Evolutionary conservation across 2,797 vertebrate species (phyloP).

Genomic region (Coregonus suidteri): DNA sequence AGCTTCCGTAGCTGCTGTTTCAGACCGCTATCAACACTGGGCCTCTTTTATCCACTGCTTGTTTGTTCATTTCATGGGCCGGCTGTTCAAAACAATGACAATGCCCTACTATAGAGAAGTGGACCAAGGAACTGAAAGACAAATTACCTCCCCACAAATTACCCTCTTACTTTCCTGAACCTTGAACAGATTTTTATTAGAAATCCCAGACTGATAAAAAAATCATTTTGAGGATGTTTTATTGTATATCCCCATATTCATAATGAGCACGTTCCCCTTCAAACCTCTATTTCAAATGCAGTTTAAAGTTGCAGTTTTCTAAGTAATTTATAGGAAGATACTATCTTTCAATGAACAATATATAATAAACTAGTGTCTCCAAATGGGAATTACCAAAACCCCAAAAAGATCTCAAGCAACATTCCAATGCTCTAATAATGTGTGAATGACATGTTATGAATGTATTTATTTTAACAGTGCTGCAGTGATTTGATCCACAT

Average conservation of each 20-base stretch:
- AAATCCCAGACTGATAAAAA: conserved; percentile 65
- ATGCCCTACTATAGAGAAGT: conserved; percentile 53
- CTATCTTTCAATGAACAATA: conserved; percentile 31
- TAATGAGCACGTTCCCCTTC: conserved; percentile 59
- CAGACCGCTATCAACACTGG: conserved; percentile 53
- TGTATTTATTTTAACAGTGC: conserved; percentile 34
- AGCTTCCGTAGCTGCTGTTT: conserved; percentile 35
- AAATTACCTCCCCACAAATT: conserved; percentile 53
- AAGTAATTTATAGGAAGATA: conserved; percentile 27
- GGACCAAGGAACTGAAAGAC: conserved; percentile 26
- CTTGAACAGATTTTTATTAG: conserved; percentile 61
- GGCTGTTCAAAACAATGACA: conserved; percentile 70
- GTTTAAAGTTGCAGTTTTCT: conserved; percentile 63
- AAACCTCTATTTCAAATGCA: conserved; percentile 58
- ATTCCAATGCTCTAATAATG: conserved; percentile 50
- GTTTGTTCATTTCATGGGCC: conserved; percentile 62
- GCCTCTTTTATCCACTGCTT: conserved; percentile 57
- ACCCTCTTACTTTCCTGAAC: conserved; percentile 54
- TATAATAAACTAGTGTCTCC: conserved; percentile 22
- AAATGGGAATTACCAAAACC: conserved; percentile 49
- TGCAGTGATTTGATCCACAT: conserved; percentile 34
- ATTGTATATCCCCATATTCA: conserved; percentile 65
- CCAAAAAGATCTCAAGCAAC: conserved; percentile 37
- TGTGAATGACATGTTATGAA: conserved; percentile 52
- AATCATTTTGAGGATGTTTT: conserved; percentile 75